Evolutionary conservation across 2,113 vertebrate genomes (phyloP).

Genomic region (Oryzias melastigma): DNA sequence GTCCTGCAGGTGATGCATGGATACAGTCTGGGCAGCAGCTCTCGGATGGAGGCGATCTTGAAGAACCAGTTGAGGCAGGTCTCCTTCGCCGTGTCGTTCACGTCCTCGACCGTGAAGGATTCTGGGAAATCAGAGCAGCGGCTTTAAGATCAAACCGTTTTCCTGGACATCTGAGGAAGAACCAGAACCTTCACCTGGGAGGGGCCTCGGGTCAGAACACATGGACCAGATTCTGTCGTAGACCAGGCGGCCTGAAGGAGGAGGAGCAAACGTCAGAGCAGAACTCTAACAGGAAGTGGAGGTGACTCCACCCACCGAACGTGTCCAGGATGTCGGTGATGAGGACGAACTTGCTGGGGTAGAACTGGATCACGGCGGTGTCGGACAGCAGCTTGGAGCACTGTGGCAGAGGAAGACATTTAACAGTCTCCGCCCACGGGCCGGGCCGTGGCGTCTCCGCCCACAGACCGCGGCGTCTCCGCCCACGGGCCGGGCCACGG

Average conservation of each 20-base stretch:
- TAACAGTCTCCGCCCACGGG: background rate
- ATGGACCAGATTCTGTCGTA: conserved; percentile 94
- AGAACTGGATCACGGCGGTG: conserved; percentile 96
- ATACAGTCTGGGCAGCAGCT: conserved; percentile 97
- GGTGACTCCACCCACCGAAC: conserved; percentile 82
- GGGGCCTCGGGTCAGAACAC: conserved; percentile 81
- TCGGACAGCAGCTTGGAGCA: conserved; percentile 98
- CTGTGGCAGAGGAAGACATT: conserved; percentile 61
- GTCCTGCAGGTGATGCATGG: conserved; percentile 60
- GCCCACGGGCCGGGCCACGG: no score
- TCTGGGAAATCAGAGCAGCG: conserved; percentile 70
- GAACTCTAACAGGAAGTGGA: background rate
- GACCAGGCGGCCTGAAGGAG: conserved; percentile 85
- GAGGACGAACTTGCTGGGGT: conserved; percentile 98
- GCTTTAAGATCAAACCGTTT: background rate
- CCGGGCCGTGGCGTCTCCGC: no score
- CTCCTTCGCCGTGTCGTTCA: conserved; percentile 94
- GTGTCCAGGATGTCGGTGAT: conserved; percentile 98
- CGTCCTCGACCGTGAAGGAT: conserved; percentile 86
- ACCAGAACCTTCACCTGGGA: conserved; percentile 77
- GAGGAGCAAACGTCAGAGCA: conserved; percentile 1
- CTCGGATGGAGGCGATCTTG: conserved; percentile 98
- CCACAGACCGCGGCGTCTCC: no score
- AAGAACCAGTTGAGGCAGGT: conserved; percentile 99
- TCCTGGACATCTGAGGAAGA: no score